phyloP scores from a whole-genome alignment of 1,140 invertebrate genomes.

The Aphidius gifuensis region DNA sequence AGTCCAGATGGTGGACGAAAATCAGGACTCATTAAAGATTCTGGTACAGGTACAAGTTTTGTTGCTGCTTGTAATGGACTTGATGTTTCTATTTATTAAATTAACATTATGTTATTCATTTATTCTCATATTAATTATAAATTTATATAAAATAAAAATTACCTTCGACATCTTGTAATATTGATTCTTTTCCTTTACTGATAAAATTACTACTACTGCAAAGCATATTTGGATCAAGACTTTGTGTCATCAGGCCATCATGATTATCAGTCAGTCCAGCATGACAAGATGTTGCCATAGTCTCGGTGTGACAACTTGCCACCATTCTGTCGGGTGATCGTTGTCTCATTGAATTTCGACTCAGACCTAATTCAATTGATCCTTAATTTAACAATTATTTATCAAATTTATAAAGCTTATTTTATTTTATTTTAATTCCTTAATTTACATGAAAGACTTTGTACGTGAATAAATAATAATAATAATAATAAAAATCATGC shows the following conservation, averaged over 20 bases:
- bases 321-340: constrained; percentile 71
- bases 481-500: background rate
- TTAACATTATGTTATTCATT: no score
- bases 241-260: constrained; percentile 62
- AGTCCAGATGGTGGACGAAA: constrained; percentile 60
- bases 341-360: constrained; percentile 52
- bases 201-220: constrained; percentile 40
- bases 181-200: constrained; percentile 36
- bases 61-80: constrained; percentile 75
- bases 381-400: constrained; percentile 11
- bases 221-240: constrained; percentile 60
- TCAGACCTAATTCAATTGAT: constrained; percentile 36
- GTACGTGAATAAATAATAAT: no score
- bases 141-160: background rate
- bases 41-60: constrained; percentile 81
- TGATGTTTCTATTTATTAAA: constrained; percentile 41
- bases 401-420: background rate
- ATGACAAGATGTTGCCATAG: constrained; percentile 47
- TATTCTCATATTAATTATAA: no score
- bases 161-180: constrained; percentile 45
- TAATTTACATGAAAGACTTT: no score
- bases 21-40: constrained; percentile 81
- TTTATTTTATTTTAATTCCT: no score
- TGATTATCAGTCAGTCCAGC: constrained; percentile 39
- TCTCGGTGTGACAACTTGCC: constrained; percentile 62